phyloP scores from a whole-genome alignment of 2,113 vertebrate species.

The Gobius niger region DNA sequence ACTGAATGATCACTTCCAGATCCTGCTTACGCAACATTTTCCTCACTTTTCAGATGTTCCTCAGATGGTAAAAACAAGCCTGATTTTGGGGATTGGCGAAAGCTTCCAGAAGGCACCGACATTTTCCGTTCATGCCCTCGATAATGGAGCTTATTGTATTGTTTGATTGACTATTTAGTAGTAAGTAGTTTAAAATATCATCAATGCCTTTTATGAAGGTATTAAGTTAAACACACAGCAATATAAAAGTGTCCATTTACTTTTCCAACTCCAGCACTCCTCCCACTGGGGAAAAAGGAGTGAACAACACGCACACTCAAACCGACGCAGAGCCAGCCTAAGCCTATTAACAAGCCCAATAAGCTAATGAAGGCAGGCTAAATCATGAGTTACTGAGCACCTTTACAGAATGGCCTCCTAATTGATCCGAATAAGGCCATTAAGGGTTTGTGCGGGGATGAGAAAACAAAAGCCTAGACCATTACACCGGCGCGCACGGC shows the following conservation, averaged over 20 bases:
- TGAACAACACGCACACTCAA: slow-evolving; percentile 18
- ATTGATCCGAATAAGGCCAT: slow-evolving; percentile 68
- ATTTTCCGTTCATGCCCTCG: no score
- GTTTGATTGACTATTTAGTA: no score
- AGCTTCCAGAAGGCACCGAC: no score
- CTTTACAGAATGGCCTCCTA: slow-evolving; percentile 53
- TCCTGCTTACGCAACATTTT: no score
- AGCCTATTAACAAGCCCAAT: slow-evolving; percentile 56
- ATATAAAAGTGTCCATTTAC: slow-evolving; percentile 1
- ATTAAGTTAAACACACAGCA: background rate
- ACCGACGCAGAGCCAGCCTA: slow-evolving; percentile 7
- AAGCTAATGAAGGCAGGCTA: slow-evolving; percentile 60
- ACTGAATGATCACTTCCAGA: no score
- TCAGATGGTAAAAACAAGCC: no score
- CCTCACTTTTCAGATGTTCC: no score
- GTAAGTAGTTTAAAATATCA: background rate
- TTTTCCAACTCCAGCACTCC: slow-evolving; percentile 15
- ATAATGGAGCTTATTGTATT: no score
- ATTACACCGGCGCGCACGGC: slow-evolving; percentile 32
- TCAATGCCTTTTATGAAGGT: background rate
- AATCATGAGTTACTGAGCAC: slow-evolving; percentile 63
- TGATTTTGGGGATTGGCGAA: no score
- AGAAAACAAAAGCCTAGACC: slow-evolving; percentile 61
- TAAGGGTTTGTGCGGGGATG: slow-evolving; percentile 52
- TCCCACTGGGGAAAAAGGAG: slow-evolving; percentile 31